Percentiles rank a stretch among this genome's conserved stretches.
Evolutionary conservation across 2,888 invertebrate species (phyloP).

Genomic region (Chromoteleia sp.): DNA sequence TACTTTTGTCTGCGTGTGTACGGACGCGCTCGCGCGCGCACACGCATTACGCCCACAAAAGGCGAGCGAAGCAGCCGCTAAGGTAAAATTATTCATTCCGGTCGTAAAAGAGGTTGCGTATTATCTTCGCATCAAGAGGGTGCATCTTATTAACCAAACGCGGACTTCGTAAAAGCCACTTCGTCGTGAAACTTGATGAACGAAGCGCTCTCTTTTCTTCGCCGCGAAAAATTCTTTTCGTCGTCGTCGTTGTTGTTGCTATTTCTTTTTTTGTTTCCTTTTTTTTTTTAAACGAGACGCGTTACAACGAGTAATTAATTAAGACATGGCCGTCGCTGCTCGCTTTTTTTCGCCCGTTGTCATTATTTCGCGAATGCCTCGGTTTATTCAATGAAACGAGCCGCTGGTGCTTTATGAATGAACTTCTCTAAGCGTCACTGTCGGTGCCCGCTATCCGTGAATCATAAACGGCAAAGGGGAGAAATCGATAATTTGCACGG

Average conservation of each 20-base stretch:
- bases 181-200: no score
- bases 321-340: no score
- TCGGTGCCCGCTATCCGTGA: background rate
- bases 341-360: no score
- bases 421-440: no score
- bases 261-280: background rate
- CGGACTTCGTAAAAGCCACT: constrained; percentile 23
- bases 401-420: no score
- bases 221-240: no score
- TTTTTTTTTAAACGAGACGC: background rate
- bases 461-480: background rate
- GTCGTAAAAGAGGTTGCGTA: constrained; percentile 72
- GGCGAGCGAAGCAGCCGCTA: constrained; percentile 70
- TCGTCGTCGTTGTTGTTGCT: no score
- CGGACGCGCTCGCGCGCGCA: constrained; percentile 20
- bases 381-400: no score
- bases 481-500: constrained; percentile 12
- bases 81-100: constrained; percentile 79
- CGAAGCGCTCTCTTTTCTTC: no score
- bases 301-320: no score
- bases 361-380: no score
- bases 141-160: constrained; percentile 80
- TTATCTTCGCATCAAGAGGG: constrained; percentile 77
- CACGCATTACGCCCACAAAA: constrained; percentile 68
- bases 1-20: constrained; percentile 41